Percentiles rank a stretch among this genome's conserved stretches.
These are phyloP conservation scores for Hirtodrosophila histrioides DNA, from an alignment of 2,888 invertebrate species.

Conservation along the genomic window DNA sequence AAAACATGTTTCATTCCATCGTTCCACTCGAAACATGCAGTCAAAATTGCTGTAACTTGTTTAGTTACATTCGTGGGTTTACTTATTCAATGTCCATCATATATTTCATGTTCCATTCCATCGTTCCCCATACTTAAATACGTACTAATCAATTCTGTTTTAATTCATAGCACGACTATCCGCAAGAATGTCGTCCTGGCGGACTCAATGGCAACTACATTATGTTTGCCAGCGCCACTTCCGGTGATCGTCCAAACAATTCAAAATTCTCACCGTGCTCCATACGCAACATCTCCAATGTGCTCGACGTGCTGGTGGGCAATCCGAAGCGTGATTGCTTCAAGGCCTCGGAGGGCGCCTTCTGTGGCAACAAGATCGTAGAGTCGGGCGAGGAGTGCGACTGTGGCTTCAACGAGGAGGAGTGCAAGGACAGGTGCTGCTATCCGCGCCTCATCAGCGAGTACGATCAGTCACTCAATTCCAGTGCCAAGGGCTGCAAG, in stretches of 20 bases:
- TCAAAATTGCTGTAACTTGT: background rate
- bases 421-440: slow-evolving; percentile 97
- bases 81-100: too few relatives aligned
- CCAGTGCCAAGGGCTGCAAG: slow-evolving; percentile 91
- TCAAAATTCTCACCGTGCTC: slow-evolving; percentile 98
- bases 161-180: slow-evolving; percentile 93
- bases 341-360: slow-evolving; percentile 95
- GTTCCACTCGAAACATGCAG: background rate
- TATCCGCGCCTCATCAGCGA: slow-evolving; percentile 92
- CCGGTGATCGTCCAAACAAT: slow-evolving; percentile 98
- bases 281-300: slow-evolving; percentile 96
- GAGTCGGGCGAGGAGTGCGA: slow-evolving; percentile 99
- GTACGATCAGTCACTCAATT: slow-evolving; percentile 88
- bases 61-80: too few relatives aligned
- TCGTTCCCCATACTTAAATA: background rate
- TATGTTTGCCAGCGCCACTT: slow-evolving; percentile 99
- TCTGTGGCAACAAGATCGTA: slow-evolving; percentile 99
- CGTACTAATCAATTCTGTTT: background rate
- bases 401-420: slow-evolving; percentile 96
- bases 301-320: slow-evolving; percentile 95
- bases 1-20: slow-evolving; percentile 1
- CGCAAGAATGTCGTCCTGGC: slow-evolving; percentile 95
- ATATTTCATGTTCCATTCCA: background rate
- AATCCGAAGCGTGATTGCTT: slow-evolving; percentile 97
- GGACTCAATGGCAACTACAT: slow-evolving; percentile 98